These are phyloP conservation scores for Stylophora pistillata DNA, from an alignment of 64 coral and sea anemone genomes.

Conservation along the genomic window DNA sequence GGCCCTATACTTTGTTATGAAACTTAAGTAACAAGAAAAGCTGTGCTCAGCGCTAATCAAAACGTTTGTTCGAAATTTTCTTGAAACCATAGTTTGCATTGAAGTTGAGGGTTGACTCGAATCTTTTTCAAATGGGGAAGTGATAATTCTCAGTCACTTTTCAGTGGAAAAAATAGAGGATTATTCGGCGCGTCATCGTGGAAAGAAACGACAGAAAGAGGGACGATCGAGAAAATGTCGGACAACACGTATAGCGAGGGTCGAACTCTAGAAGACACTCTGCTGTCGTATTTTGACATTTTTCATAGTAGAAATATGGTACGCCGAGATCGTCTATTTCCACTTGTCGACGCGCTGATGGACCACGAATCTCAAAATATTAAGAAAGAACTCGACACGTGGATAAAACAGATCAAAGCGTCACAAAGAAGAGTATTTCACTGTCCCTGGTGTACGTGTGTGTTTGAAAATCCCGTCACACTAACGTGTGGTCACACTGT, in stretches of 20 bases:
- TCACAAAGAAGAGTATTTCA: background rate
- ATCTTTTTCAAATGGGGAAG: background rate
- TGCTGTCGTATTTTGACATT: background rate
- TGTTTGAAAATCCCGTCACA: conserved; percentile 59
- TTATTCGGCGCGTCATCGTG: background rate
- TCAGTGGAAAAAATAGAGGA: background rate
- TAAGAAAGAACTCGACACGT: background rate
- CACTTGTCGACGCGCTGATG: background rate
- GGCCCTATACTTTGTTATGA: background rate
- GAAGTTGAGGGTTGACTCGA: background rate
- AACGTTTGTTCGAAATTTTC: background rate
- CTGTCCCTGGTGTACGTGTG: conserved; percentile 46
- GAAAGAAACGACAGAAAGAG: background rate
- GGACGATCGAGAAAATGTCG: background rate
- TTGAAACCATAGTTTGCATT: background rate
- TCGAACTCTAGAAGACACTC: background rate
- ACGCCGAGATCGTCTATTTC: background rate
- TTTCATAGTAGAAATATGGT: background rate
- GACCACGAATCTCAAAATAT: background rate
- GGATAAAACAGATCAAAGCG: background rate
- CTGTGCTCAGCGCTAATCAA: background rate
- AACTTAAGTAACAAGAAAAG: background rate
- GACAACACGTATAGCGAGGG: background rate
- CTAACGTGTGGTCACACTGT: conserved; percentile 85
- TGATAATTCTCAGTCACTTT: background rate